Percentiles rank a stretch among this genome's conserved stretches.
Evolutionary conservation across 2,888 invertebrate species (phyloP).

Genomic region (Scelioninae gen. 1): DNA sequence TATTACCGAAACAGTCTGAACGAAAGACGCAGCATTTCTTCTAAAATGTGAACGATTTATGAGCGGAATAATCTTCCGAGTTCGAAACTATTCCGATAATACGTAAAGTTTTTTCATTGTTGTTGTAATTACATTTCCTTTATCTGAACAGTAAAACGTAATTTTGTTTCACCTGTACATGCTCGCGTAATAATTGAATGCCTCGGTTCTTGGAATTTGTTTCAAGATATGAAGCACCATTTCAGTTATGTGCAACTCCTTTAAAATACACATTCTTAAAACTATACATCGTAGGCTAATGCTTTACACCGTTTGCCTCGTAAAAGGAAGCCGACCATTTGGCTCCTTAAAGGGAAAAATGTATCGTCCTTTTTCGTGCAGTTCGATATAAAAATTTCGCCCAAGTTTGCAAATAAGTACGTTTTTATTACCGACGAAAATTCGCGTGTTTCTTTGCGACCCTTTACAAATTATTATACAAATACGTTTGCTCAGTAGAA

Average conservation of each 20-base stretch:
- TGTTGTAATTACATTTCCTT: conserved; percentile 31
- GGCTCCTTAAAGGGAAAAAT: conserved; percentile 31
- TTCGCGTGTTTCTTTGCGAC: not conserved
- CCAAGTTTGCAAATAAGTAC: too few species aligned
- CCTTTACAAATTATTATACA: conserved; percentile 8
- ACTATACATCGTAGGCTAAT: conserved; percentile 29
- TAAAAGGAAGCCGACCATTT: conserved; percentile 32
- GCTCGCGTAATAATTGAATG: conserved; percentile 34
- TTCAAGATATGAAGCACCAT: conserved; percentile 37
- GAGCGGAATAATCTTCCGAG: conserved; percentile 7
- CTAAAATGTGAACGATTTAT: conserved; percentile 2
- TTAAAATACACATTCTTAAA: conserved; percentile 37
- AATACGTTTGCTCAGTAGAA: conserved; percentile 2
- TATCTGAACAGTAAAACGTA: conserved; percentile 22
- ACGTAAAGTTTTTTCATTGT: conserved; percentile 13
- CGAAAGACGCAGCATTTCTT: too few species aligned
- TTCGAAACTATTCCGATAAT: conserved; percentile 13
- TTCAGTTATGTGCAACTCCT: conserved; percentile 25
- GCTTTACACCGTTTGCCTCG: conserved; percentile 26
- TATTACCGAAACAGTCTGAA: too few species aligned
- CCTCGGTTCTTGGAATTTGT: conserved; percentile 22
- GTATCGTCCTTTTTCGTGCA: conserved; percentile 21
- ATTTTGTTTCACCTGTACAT: conserved; percentile 28
- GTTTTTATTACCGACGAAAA: conserved; percentile 1
- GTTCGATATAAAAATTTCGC: conserved; percentile 13